phyloP scores from a whole-genome alignment of 2,113 vertebrate genomes.

The Tor tambroides region DNA sequence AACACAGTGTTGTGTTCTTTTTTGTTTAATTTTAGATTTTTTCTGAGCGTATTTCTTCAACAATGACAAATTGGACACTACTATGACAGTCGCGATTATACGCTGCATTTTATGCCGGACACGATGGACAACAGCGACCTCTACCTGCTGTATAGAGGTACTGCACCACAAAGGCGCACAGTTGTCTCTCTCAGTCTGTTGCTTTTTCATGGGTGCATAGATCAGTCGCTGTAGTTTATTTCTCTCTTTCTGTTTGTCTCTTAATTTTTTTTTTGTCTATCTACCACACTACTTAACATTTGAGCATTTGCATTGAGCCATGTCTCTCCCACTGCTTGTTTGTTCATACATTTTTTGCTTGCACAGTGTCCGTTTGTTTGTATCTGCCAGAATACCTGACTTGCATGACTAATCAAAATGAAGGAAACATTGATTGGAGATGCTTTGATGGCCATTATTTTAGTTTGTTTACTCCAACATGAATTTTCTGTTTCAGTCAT shows the following conservation, averaged over 20 bases:
- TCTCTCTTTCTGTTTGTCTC: no score
- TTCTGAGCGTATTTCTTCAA: constrained; percentile 84
- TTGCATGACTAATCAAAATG: no score
- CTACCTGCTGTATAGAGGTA: constrained; percentile 83
- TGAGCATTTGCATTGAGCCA: no score
- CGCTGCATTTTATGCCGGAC: constrained; percentile 87
- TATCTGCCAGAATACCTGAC: not conserved
- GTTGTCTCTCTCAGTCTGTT: not conserved
- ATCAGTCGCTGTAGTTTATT: no score
- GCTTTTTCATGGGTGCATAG: not conserved
- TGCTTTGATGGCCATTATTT: no score
- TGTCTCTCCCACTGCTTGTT: not conserved
- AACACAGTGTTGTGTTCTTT: no score
- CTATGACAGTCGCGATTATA: constrained; percentile 85
- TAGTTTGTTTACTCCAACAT: not conserved
- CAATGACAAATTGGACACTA: constrained; percentile 84
- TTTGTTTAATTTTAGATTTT: constrained; percentile 70
- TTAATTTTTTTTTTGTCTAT: no score
- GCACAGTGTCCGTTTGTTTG: not conserved
- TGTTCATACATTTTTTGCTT: not conserved
- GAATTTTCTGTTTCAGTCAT: constrained; percentile 73
- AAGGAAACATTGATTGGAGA: no score
- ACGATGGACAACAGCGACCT: constrained; percentile 82
- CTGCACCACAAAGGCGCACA: not conserved
- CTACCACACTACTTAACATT: no score